These are phyloP conservation scores for Drosophila setosimentum DNA, from an alignment of 2,888 invertebrate genomes.

Conservation along the genomic window DNA sequence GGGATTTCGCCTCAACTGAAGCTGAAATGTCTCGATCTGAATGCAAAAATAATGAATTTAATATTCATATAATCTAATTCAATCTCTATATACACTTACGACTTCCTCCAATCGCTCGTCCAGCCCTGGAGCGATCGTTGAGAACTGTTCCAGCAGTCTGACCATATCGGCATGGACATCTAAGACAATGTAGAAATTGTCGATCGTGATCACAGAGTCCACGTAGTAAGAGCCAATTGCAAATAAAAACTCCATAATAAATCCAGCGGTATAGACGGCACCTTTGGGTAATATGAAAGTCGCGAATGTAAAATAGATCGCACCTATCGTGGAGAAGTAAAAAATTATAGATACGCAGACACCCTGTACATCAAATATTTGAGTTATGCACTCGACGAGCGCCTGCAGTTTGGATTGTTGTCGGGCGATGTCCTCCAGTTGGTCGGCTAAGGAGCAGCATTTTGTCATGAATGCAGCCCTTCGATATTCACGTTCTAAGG, in stretches of 20 bases:
- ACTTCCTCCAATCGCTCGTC: slow-evolving; percentile 8
- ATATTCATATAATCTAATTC: background rate
- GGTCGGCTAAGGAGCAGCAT: slow-evolving; percentile 61
- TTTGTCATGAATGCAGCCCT: slow-evolving; percentile 45
- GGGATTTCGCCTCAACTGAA: slow-evolving; percentile 51
- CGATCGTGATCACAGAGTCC: background rate
- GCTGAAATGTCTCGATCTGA: slow-evolving; percentile 57
- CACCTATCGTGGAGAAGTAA: slow-evolving; percentile 32
- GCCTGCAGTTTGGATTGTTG: slow-evolving; percentile 32
- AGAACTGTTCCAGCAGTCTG: slow-evolving; percentile 7
- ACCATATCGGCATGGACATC: slow-evolving; percentile 5
- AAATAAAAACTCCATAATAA: too few relatives aligned
- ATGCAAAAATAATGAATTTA: background rate
- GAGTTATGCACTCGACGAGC: background rate
- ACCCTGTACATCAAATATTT: slow-evolving; percentile 32
- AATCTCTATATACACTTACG: background rate
- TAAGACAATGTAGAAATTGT: slow-evolving; percentile 1
- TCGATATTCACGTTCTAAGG: slow-evolving; percentile 15
- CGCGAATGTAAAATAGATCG: slow-evolving; percentile 47
- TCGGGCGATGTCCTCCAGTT: slow-evolving; percentile 47
- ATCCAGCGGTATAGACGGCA: background rate
- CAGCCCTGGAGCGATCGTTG: slow-evolving; percentile 3
- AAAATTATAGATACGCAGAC: slow-evolving; percentile 26
- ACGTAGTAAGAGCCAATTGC: background rate
- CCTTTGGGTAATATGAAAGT: background rate